These are phyloP conservation scores for Bombus confusus DNA, from an alignment of 1,140 invertebrate species.

Conservation along the genomic window DNA sequence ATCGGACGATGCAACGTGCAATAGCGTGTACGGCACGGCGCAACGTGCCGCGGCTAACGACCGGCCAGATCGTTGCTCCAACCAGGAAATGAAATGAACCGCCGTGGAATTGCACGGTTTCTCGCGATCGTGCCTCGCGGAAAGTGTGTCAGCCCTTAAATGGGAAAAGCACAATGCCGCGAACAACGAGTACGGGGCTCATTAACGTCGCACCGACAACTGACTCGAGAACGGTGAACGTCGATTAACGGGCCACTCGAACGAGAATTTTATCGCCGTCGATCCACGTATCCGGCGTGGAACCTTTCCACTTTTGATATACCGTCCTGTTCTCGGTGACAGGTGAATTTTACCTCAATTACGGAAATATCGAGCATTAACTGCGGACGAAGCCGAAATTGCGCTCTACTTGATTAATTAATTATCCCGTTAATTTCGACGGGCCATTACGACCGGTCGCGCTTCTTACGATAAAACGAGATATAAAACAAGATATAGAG, in stretches of 20 bases:
- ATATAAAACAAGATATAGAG: too few relatives aligned
- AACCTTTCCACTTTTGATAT: neutral
- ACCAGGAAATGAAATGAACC: slow-evolving; percentile 78
- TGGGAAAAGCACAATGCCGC: slow-evolving; percentile 64
- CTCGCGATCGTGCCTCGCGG: slow-evolving; percentile 70
- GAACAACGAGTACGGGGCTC: neutral
- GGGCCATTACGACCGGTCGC: too few relatives aligned
- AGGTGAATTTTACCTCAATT: too few relatives aligned
- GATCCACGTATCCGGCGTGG: neutral
- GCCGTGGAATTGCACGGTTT: slow-evolving; percentile 77
- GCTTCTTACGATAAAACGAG: too few relatives aligned
- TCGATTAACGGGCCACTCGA: slow-evolving; percentile 14
- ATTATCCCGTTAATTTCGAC: too few relatives aligned
- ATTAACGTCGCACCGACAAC: slow-evolving; percentile 10
- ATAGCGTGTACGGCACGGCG: slow-evolving; percentile 23
- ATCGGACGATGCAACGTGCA: slow-evolving; percentile 56
- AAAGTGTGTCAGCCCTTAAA: slow-evolving; percentile 71
- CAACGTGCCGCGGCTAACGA: slow-evolving; percentile 68
- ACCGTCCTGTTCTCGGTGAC: too few relatives aligned
- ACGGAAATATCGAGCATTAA: too few relatives aligned
- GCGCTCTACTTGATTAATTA: too few relatives aligned
- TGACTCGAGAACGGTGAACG: neutral
- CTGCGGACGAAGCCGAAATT: too few relatives aligned
- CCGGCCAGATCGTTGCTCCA: slow-evolving; percentile 76
- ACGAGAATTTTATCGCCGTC: neutral